Conservation (phyloP, 2,797 vertebrate genomes). For the Channa striata region DNA sequence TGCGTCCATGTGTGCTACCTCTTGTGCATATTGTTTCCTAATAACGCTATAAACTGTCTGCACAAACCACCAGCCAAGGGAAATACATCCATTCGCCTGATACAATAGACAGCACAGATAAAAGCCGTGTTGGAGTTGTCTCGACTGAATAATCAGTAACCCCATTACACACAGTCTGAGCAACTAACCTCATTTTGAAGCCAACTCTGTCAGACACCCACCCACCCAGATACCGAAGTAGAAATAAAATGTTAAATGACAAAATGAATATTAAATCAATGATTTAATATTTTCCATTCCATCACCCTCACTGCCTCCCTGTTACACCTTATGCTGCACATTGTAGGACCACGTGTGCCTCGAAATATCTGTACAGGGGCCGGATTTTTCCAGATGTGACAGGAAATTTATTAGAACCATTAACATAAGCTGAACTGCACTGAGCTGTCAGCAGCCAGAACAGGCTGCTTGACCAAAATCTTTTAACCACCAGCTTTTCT, state of each 20-base stretch:
- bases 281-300: conserved; percentile 46
- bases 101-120: conserved; percentile 62
- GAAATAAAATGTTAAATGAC: conserved; percentile 42
- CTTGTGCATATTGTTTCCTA: conserved; percentile 42
- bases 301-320: not conserved
- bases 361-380: not conserved
- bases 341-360: conserved; percentile 4
- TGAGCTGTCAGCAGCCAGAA: conserved; percentile 29
- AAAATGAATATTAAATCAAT: conserved; percentile 56
- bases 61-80: conserved; percentile 45
- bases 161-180: conserved; percentile 53
- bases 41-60: conserved; percentile 45
- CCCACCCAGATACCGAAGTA: conserved; percentile 6
- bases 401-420: conserved; percentile 1
- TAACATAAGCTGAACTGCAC: conserved; percentile 12
- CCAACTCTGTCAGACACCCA: conserved; percentile 20
- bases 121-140: conserved; percentile 67
- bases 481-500: conserved; percentile 35
- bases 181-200: conserved; percentile 62
- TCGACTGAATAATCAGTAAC: conserved; percentile 59
- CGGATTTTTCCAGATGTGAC: conserved; percentile 27
- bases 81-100: conserved; percentile 62
- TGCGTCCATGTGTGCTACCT: not conserved
- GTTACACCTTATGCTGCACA: conserved; percentile 14
- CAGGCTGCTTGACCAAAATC: conserved; percentile 33